Evolutionary conservation across 2,113 vertebrate genomes (phyloP).

Genomic region (Sinosuthora webbiana): DNA sequence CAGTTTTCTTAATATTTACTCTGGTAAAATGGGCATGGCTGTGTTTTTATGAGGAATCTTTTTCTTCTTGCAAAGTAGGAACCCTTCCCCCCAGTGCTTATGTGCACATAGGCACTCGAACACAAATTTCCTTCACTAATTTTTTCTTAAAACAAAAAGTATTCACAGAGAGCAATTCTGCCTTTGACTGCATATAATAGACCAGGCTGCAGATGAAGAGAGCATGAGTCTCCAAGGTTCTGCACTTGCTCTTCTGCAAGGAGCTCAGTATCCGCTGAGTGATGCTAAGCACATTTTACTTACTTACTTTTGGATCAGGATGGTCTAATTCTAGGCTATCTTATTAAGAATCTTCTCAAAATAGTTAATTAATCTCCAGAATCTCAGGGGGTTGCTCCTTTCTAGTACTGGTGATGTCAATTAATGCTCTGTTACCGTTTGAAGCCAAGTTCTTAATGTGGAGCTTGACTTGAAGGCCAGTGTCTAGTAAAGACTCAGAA

Average conservation of each 20-base stretch:
- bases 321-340: background rate
- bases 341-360: background rate
- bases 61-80: background rate
- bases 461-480: constrained; percentile 33
- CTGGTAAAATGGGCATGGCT: background rate
- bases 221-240: background rate
- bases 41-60: background rate
- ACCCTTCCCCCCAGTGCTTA: background rate
- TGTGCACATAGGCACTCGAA: background rate
- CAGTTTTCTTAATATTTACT: background rate
- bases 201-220: background rate
- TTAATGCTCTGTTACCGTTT: constrained; percentile 49
- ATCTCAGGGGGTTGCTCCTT: constrained; percentile 18
- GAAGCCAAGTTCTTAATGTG: constrained; percentile 45
- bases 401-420: constrained; percentile 17
- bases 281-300: background rate
- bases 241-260: background rate
- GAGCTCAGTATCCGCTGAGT: background rate
- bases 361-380: constrained; percentile 9
- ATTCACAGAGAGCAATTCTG: background rate
- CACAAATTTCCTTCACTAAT: background rate
- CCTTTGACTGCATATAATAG: background rate
- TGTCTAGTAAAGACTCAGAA: constrained; percentile 58
- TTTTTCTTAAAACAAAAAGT: background rate
- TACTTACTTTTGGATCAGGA: background rate